These are phyloP conservation scores for Stratiomys singularior DNA, from an alignment of 2,888 invertebrate genomes.

Conservation along the genomic window DNA sequence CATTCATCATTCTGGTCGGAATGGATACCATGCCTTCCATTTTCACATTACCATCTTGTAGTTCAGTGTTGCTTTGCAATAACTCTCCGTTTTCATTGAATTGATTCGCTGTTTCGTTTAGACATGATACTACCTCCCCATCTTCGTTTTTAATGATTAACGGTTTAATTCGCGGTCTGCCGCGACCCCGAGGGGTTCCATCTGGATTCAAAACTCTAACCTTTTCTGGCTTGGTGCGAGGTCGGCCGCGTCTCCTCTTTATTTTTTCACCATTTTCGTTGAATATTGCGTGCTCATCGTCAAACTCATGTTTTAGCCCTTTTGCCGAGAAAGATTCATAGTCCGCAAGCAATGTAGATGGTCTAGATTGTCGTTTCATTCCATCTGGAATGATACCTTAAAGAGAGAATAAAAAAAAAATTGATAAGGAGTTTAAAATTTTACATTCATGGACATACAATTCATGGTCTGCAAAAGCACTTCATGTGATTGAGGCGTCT, in stretches of 20 bases:
- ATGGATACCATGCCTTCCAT: neutral
- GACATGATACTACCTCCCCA: neutral
- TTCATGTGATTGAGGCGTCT: neutral
- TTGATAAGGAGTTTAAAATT: neutral
- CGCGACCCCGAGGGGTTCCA: constrained; percentile 33
- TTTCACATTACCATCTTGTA: neutral
- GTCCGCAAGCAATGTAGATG: constrained; percentile 18
- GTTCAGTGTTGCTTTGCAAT: too few species aligned
- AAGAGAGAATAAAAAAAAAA: neutral
- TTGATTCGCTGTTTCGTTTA: neutral
- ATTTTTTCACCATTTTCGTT: neutral
- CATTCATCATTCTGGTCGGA: neutral
- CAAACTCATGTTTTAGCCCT: too few species aligned
- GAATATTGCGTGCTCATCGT: neutral
- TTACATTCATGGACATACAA: neutral
- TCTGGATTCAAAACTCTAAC: neutral
- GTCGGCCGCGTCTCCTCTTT: constrained; percentile 23
- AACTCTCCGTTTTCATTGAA: too few species aligned
- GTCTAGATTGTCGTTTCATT: constrained; percentile 26
- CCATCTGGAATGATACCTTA: constrained; percentile 32
- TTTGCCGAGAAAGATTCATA: constrained; percentile 1
- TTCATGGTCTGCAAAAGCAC: neutral
- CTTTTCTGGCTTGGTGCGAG: neutral
- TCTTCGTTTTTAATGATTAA: neutral
- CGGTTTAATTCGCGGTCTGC: neutral